Base-by-base conservation (phyloP, 1,140 invertebrate species). In the Lepidurus couesii region DNA sequence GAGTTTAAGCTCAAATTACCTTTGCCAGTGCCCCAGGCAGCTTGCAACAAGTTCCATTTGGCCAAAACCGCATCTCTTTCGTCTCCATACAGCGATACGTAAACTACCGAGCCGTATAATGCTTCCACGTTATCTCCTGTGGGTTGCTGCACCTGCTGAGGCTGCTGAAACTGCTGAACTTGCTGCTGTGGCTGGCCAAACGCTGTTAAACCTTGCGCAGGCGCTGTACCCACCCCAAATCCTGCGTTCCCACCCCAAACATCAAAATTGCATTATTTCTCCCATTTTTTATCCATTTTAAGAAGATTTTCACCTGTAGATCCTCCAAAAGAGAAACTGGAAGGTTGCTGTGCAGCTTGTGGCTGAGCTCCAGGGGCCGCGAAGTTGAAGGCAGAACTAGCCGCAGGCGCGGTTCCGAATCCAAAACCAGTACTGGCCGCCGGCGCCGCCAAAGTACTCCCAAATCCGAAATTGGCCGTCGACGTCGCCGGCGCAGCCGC, bases 41-140 rank as follows among this genome's bases (percentile, higher is more conserved):
- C 95, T 85, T 97, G 95, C 65, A 98, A 86, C 79, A 96, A 90
- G 84, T 98, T 98, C 92, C 95, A 97, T 84, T 93, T 93, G 2
- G 94, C 93, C 47, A 98, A 88, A 44, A 95, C 92, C 79, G 91
- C 90, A 84, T 98, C 96, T 47, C 95, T 87, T 82, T 98, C 96
- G 86, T 98, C 96, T 44, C 93, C 93, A 85, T 94, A 98, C 26
- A 97, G 89, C 75, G 91, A 90, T 74, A 94, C 95, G 82, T 92
- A 91, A 34, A 92, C 91, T 11, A 97, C 90, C 0, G 94, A 92
- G 81, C 91, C 91, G 74, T 91, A 89, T 65, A 94, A 86, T 0
- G 91, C 90, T 82, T 92, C 91, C 21, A 77, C 34, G 24, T 90
- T 89, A 4, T 90, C 86, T 75, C 89, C 88, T 84, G n/a, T 87